phyloP scores from a whole-genome alignment of 2,888 invertebrate genomes.

The Erebia palarica region DNA sequence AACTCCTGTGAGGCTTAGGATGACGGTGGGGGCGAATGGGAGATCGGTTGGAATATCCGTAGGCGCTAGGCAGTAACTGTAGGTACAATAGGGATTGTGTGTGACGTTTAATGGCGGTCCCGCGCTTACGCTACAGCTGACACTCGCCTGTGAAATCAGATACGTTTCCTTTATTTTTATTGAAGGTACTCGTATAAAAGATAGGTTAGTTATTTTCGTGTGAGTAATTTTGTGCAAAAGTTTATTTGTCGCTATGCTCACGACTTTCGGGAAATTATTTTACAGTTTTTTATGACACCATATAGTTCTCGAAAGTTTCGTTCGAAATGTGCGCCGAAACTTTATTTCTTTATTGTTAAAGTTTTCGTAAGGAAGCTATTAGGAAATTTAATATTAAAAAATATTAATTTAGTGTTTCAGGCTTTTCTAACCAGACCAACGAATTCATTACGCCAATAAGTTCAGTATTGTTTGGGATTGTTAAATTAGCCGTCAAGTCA shows the following conservation, averaged over 20 bases:
- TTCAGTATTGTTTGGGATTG: background rate
- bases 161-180: conserved; percentile 15
- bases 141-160: conserved; percentile 9
- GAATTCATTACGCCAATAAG: background rate
- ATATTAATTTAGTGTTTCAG: no score
- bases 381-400: no score
- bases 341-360: no score
- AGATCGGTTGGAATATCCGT: background rate
- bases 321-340: no score
- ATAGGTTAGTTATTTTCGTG: background rate
- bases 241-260: background rate
- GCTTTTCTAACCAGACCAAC: no score
- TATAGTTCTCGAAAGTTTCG: background rate
- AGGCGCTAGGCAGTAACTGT: conserved; percentile 4
- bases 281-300: background rate
- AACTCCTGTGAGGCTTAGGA: no score
- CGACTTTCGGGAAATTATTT: background rate
- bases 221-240: background rate
- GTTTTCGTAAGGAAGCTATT: no score
- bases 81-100: background rate
- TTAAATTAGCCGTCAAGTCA: background rate
- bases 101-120: conserved; percentile 12
- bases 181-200: conserved; percentile 5
- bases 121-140: conserved; percentile 10
- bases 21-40: no score